These are phyloP conservation scores for Agrochola circellaris DNA, from an alignment of 2,888 invertebrate genomes.

Conservation along the genomic window DNA sequence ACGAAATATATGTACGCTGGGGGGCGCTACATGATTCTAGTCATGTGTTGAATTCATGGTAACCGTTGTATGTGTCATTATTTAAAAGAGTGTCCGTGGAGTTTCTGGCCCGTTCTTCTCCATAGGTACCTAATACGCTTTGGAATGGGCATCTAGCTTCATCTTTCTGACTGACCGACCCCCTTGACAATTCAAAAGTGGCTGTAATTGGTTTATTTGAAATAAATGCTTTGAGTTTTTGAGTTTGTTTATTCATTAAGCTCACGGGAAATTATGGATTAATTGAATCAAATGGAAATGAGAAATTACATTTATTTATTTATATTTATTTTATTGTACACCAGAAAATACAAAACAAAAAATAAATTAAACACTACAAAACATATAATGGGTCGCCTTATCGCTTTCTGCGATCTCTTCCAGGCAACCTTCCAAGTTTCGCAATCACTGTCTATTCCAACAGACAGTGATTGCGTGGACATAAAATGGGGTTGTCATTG, in stretches of 20 bases:
- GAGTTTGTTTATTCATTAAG: not conserved
- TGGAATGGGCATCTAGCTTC: too few species aligned
- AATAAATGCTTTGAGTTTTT: too few species aligned
- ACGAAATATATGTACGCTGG: too few species aligned
- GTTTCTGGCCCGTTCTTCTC: too few species aligned
- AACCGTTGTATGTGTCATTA: too few species aligned
- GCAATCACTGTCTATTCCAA: not conserved
- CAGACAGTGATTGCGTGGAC: not conserved
- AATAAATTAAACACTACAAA: not conserved
- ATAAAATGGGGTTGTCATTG: slow-evolving; percentile 12
- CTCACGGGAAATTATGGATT: not conserved
- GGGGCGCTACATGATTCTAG: too few species aligned
- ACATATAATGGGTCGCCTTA: not conserved
- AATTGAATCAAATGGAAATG: slow-evolving; percentile 7
- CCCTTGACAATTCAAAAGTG: too few species aligned
- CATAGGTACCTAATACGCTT: too few species aligned
- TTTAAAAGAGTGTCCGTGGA: too few species aligned
- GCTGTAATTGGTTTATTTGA: too few species aligned
- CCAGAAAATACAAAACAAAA: not conserved
- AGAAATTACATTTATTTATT: slow-evolving; percentile 10
- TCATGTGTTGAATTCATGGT: not conserved
- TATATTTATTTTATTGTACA: not conserved
- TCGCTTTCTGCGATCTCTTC: not conserved
- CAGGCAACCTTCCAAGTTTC: not conserved
- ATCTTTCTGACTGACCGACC: too few species aligned